Base-by-base conservation (phyloP, 1,140 invertebrate species). In the Campoletis sonorensis region DNA sequence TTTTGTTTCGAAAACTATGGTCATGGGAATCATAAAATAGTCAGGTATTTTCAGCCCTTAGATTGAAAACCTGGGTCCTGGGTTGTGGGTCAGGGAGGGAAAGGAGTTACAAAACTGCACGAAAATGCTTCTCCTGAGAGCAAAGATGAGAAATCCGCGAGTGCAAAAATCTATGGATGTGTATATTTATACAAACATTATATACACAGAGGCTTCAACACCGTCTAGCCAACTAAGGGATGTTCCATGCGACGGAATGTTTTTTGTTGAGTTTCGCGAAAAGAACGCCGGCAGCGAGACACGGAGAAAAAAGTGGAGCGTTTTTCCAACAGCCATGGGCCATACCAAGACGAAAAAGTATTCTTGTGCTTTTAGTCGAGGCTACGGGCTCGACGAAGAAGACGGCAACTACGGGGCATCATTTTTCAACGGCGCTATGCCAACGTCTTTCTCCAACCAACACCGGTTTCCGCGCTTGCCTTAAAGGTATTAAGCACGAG, bases 381-480 rank as follows among this genome's bases (percentile, higher is more conserved):
- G 85, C 84, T 86, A 82, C 84, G 87, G 37, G 18, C 49, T 64
- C 61, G 49, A 21, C 13, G 73, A 72, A 37, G 37, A 33, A 16
- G 73, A 72, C 70, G 37, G 51, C 51, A n/a, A 54, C 26, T 70
- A 86, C 84, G 83, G 79, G 61, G 85, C 83, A 90, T 90, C 90
- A 91, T 91, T 91, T 91, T 90, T 91, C 90, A 91, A 89, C 86
- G 87, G 85, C 86, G 85, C 85, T 85, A 82, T 85, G 83, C 40
- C 40, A 45, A 11, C 8, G 40, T n/a, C 21, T 23, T 64, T 64
- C 23, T 7, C 27, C 11, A 10, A 64, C n/a, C 21, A n/a, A 54
- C 18, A 54, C 21, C 21, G n/a, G 1, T 64, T 7, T 26, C 0
- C 18, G 13, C 21, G 61, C 11, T 13, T 13, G 30, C 27, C 27